A percentile compares a stretch with the other conserved stretches of the same genome.
Evolutionary conservation across 2,797 vertebrate species (phyloP).

Genomic region (Xyrichtys novacula): DNA sequence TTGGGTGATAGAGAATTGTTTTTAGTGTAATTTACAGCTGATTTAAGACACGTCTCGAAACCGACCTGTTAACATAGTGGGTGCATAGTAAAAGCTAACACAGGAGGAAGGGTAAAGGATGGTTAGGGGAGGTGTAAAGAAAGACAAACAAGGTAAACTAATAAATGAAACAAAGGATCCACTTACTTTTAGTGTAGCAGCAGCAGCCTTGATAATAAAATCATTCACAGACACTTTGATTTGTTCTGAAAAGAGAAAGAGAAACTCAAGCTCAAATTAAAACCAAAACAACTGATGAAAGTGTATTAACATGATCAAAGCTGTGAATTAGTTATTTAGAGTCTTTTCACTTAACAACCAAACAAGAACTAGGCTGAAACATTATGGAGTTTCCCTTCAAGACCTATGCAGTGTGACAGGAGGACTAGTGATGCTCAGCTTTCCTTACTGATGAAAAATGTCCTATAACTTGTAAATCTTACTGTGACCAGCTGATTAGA

Average conservation of each 20-base stretch:
- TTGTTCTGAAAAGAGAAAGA: constrained; percentile 87
- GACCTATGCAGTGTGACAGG: not conserved
- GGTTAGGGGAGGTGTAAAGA: not conserved
- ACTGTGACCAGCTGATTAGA: constrained; percentile 9
- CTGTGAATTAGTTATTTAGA: not conserved
- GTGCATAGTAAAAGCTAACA: too few species aligned
- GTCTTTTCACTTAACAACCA: too few species aligned
- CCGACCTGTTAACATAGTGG: too few species aligned
- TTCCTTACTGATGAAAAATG: not conserved
- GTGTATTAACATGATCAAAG: not conserved
- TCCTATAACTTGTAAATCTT: not conserved
- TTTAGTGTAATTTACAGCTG: too few species aligned
- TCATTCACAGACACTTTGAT: constrained; percentile 97
- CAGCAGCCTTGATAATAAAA: constrained; percentile 97
- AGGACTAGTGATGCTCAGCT: not conserved
- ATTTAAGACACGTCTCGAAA: too few species aligned
- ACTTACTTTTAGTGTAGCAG: constrained; percentile 95
- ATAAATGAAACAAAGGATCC: not conserved
- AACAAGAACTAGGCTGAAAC: too few species aligned
- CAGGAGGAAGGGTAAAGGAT: too few species aligned
- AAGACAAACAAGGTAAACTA: not conserved
- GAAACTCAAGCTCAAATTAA: constrained; percentile 21
- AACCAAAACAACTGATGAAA: not conserved
- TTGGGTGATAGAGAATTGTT: too few species aligned
- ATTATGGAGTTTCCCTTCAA: not conserved